These are phyloP conservation scores for Melanotaenia trifasciata DNA, from an alignment of 2,797 vertebrate genomes.

Conservation along the genomic window DNA sequence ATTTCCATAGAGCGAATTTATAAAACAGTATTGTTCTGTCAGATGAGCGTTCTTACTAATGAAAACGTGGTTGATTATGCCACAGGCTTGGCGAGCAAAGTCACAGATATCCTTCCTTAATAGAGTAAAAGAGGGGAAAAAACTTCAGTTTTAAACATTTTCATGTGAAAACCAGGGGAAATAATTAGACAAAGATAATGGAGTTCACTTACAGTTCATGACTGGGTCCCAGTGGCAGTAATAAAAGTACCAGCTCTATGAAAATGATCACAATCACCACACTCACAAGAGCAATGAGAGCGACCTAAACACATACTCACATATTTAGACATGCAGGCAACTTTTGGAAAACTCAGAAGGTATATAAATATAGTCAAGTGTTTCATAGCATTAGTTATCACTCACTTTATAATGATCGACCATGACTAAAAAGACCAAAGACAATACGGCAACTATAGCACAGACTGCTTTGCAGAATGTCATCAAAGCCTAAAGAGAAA, in stretches of 20 bases:
- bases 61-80: slow-evolving; percentile 12
- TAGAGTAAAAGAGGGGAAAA: background rate
- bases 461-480: background rate
- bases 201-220: slow-evolving; percentile 66
- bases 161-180: background rate
- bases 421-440: background rate
- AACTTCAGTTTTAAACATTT: background rate
- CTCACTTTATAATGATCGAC: slow-evolving; percentile 14
- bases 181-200: background rate
- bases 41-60: slow-evolving; percentile 55
- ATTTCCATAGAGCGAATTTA: background rate
- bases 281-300: slow-evolving; percentile 26
- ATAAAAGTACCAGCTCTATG: slow-evolving; percentile 13
- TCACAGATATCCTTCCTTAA: slow-evolving; percentile 45
- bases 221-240: slow-evolving; percentile 45
- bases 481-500: slow-evolving; percentile 23
- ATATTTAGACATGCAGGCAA: background rate
- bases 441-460: background rate
- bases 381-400: background rate
- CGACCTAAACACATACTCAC: slow-evolving; percentile 35
- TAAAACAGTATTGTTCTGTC: background rate
- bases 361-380: background rate
- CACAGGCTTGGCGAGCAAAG: background rate
- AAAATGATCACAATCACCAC: slow-evolving; percentile 18
- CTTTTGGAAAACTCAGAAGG: background rate